A percentile compares a stretch with the other conserved stretches of the same genome.
Conservation (phyloP, 2,888 invertebrate species). For the Dioctria rufipes region DNA sequence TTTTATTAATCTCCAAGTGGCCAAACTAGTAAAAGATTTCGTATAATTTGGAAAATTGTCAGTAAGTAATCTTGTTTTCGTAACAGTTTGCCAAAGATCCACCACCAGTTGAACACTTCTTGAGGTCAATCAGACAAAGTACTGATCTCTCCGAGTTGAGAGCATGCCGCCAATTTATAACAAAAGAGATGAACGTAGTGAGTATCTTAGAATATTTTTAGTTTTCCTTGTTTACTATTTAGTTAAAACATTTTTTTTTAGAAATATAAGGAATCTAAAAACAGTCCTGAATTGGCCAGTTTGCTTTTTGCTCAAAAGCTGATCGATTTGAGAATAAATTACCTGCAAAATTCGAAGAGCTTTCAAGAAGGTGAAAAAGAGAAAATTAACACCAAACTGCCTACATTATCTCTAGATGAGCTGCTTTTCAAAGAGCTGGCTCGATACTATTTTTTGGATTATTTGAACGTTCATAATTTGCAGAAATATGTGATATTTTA, state of each 20-base stretch:
- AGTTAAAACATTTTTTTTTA: background rate
- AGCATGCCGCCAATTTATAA: slow-evolving; percentile 61
- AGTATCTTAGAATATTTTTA: background rate
- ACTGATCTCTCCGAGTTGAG: slow-evolving; percentile 61
- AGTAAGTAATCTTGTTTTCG: slow-evolving; percentile 1
- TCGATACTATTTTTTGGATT: slow-evolving; percentile 62
- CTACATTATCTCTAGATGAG: slow-evolving; percentile 61
- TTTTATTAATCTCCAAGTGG: slow-evolving; percentile 62
- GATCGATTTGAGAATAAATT: slow-evolving; percentile 61
- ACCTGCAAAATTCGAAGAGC: slow-evolving; percentile 59
- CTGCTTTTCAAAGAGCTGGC: slow-evolving; percentile 62
- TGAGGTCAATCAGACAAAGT: slow-evolving; percentile 61
- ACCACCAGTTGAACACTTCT: slow-evolving; percentile 61
- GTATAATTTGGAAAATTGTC: background rate
- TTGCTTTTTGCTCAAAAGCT: slow-evolving; percentile 61
- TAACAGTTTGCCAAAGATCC: slow-evolving; percentile 60
- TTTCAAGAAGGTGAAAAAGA: slow-evolving; percentile 35
- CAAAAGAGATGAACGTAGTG: slow-evolving; percentile 61
- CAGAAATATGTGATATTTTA: slow-evolving; percentile 63
- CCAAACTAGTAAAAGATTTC: slow-evolving; percentile 56
- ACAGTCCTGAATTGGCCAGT: slow-evolving; percentile 60
- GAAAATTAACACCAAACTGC: slow-evolving; percentile 56
- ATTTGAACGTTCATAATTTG: slow-evolving; percentile 61
- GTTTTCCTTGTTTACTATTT: background rate
- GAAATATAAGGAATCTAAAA: slow-evolving; percentile 59